Evolutionary conservation across 92 coral and sea anemone genomes (phyloP).

Genomic region (Paramuricea clavata): DNA sequence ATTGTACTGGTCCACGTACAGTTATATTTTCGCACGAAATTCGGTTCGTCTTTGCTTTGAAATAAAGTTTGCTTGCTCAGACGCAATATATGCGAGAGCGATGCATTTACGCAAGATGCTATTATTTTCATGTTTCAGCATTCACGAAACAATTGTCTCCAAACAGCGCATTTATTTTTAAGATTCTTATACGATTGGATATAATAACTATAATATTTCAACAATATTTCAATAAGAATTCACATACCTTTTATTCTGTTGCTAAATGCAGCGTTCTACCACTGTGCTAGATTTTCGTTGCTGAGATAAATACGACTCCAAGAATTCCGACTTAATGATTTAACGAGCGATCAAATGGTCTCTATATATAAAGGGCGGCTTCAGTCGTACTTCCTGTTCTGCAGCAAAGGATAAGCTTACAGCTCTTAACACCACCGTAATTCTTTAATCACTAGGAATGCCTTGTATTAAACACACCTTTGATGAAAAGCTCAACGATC

Average conservation of each 20-base stretch:
- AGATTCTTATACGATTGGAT: not conserved
- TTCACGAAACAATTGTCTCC: not conserved
- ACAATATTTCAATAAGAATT: not conserved
- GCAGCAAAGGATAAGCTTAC: slow-evolving; percentile 16
- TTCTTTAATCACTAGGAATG: not conserved
- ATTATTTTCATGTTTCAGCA: not conserved
- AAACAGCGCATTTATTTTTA: not conserved
- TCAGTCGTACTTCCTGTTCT: slow-evolving; percentile 38
- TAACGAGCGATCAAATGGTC: not conserved
- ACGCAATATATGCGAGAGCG: slow-evolving; percentile 18
- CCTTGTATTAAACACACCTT: not conserved
- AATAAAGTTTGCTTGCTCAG: not conserved
- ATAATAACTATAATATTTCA: not conserved
- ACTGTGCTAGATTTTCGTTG: not conserved
- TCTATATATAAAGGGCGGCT: slow-evolving; percentile 34
- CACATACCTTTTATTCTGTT: not conserved
- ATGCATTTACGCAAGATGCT: not conserved
- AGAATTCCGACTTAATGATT: not conserved
- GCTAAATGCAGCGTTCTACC: not conserved
- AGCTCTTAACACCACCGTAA: slow-evolving; percentile 28
- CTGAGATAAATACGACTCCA: not conserved
- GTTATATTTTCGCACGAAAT: not conserved
- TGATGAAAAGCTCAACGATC: not conserved
- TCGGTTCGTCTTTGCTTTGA: not conserved
- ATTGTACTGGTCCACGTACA: not conserved